phyloP scores from a whole-genome alignment of 2,797 vertebrate genomes.

The Pogonophryne albipinna region DNA sequence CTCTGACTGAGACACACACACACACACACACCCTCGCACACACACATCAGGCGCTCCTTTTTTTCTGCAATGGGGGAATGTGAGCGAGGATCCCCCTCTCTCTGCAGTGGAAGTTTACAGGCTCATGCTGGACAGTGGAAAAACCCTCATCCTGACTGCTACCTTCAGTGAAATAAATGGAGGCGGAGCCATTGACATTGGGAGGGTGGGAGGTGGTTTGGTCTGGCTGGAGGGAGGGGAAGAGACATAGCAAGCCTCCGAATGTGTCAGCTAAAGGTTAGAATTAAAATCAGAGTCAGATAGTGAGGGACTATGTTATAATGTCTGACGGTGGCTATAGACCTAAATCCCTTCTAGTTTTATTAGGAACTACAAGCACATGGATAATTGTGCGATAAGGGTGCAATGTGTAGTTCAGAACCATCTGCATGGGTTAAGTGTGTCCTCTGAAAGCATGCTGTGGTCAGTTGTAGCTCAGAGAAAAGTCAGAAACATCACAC shows the following conservation, averaged over 20 bases:
- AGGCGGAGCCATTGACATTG: conserved; percentile 36
- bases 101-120: conserved; percentile 80
- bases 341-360: neutral
- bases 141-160: conserved; percentile 70
- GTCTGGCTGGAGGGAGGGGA: neutral
- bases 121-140: conserved; percentile 75
- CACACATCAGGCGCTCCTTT: conserved; percentile 19
- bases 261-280: conserved; percentile 13
- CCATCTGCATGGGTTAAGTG: too few relatives aligned
- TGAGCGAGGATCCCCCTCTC: conserved; percentile 49
- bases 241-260: conserved; percentile 17
- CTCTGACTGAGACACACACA: neutral
- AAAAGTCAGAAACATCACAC: too few relatives aligned
- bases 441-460: neutral
- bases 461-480: neutral
- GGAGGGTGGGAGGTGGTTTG: neutral
- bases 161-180: conserved; percentile 33
- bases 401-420: too few relatives aligned
- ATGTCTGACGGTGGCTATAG: neutral
- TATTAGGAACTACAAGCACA: neutral
- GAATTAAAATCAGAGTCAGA: neutral
- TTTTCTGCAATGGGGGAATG: conserved; percentile 31
- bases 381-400: too few relatives aligned
- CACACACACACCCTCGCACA: conserved; percentile 5
- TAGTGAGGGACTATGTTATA: neutral